Evolutionary conservation across 2,797 vertebrate species (phyloP).

Genomic region (Cryptoprocta ferox): DNA sequence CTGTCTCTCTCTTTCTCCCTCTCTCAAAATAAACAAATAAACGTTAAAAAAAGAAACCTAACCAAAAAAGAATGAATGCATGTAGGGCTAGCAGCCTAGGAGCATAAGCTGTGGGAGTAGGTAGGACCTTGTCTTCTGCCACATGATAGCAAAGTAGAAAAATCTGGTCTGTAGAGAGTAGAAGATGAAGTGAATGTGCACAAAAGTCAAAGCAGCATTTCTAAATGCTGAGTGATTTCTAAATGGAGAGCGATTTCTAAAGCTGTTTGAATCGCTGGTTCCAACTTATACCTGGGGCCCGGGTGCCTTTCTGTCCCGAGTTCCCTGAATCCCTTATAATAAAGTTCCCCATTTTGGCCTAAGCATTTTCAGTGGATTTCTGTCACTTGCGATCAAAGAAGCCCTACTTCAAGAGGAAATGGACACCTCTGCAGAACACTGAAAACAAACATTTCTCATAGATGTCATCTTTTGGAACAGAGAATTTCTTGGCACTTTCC

Average conservation of each 20-base stretch:
- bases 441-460: neutral
- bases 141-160: neutral
- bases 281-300: neutral
- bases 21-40: too few species aligned
- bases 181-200: neutral
- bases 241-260: neutral
- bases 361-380: neutral
- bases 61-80: neutral
- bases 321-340: neutral
- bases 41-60: neutral
- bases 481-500: constrained; percentile 28
- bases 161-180: neutral
- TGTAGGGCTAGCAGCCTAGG: neutral
- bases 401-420: neutral
- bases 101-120: neutral
- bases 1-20: too few species aligned
- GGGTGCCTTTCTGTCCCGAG: neutral
- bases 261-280: neutral
- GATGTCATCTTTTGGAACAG: neutral
- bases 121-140: neutral
- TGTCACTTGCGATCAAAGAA: constrained; percentile 8
- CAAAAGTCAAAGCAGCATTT: neutral
- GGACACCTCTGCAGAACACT: neutral
- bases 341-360: neutral
- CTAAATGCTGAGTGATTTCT: too few species aligned